Evolutionary conservation across 2,888 invertebrate species (phyloP).

Genomic region (Tuta absoluta): DNA sequence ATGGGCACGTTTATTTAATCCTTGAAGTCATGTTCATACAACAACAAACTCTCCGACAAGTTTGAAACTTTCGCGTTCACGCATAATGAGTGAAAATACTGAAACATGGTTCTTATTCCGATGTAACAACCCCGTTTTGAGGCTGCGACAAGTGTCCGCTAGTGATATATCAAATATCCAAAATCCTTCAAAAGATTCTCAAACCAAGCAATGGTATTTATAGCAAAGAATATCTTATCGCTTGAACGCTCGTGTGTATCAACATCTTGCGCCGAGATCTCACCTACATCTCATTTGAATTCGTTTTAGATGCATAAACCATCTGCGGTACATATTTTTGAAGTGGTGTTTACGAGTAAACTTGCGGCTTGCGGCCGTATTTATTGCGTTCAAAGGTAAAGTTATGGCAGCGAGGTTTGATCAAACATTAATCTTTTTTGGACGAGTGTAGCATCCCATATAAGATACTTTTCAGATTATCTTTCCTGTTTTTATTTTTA

Average conservation of each 20-base stretch:
- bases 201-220: not conserved
- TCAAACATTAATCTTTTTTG: slow-evolving; percentile 11
- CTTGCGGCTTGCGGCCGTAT: slow-evolving; percentile 17
- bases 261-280: slow-evolving; percentile 24
- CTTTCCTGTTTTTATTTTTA: not conserved
- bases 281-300: slow-evolving; percentile 57
- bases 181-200: not conserved
- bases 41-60: too few relatives aligned
- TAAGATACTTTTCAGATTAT: not conserved
- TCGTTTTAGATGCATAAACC: slow-evolving; percentile 44
- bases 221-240: not conserved
- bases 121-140: too few relatives aligned
- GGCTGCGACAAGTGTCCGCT: too few relatives aligned
- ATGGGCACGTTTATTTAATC: too few relatives aligned
- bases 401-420: slow-evolving; percentile 12
- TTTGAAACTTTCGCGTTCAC: too few relatives aligned
- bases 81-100: too few relatives aligned
- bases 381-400: slow-evolving; percentile 21
- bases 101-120: too few relatives aligned
- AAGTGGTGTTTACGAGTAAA: slow-evolving; percentile 23
- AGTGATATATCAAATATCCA: too few relatives aligned
- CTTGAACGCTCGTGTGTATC: not conserved
- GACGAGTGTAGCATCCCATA: not conserved
- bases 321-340: slow-evolving; percentile 37
- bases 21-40: too few relatives aligned